These are phyloP conservation scores for Matsumurasca onukii DNA, from an alignment of 1,140 invertebrate species.

Conservation along the genomic window DNA sequence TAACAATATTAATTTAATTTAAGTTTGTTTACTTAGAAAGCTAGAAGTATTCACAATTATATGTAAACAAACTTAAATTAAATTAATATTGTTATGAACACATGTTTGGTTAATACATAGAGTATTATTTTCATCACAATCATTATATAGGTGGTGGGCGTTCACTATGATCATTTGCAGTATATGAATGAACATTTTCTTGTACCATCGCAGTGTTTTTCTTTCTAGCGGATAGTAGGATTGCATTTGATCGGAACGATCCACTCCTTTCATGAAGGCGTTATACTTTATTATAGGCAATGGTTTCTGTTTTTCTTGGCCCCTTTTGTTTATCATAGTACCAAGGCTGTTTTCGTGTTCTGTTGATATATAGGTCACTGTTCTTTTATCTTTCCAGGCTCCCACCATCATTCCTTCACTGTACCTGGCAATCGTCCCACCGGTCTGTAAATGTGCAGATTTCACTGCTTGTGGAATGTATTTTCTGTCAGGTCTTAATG, in stretches of 20 bases:
- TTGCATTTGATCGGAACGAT: not conserved
- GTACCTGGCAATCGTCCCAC: not conserved
- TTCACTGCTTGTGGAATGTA: not conserved
- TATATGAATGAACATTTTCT: slow-evolving; percentile 8
- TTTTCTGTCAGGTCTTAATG: not conserved
- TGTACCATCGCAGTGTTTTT: slow-evolving; percentile 8
- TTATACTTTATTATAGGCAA: slow-evolving; percentile 10
- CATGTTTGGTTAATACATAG: too few relatives aligned
- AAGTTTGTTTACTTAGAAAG: too few relatives aligned
- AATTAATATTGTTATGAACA: too few relatives aligned
- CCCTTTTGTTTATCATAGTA: not conserved
- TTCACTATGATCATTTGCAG: slow-evolving; percentile 5
- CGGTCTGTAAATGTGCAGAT: not conserved
- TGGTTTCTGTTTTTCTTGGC: not conserved
- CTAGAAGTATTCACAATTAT: too few relatives aligned
- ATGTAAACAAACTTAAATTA: too few relatives aligned
- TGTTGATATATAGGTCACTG: not conserved
- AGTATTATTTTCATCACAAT: too few relatives aligned
- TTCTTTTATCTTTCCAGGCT: not conserved
- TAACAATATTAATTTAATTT: too few relatives aligned
- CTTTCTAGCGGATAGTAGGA: not conserved
- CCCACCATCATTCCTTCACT: not conserved
- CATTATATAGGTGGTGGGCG: not conserved
- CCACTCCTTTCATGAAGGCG: not conserved
- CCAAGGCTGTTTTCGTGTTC: not conserved